Conservation (phyloP, 2,797 vertebrate species). For the Lepilemur septentrionalis region DNA sequence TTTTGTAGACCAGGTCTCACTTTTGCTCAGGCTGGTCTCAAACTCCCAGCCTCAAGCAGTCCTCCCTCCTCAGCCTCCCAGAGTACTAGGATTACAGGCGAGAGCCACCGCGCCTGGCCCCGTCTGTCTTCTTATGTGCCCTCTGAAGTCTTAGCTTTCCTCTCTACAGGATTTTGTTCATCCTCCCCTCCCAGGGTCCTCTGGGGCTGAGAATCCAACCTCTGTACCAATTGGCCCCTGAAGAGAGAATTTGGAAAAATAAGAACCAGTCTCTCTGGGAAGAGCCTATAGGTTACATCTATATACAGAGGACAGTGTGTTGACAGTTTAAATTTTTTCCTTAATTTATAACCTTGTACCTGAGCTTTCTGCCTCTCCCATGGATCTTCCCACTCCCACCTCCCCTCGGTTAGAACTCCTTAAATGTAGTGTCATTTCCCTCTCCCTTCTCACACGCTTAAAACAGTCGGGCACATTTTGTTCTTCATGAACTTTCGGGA, state of each 20-base stretch:
- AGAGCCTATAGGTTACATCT: not conserved
- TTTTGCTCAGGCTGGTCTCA: not conserved
- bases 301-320: not conserved
- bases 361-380: not conserved
- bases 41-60: not conserved
- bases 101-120: not conserved
- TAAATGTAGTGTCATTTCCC: not conserved
- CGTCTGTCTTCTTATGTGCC: not conserved
- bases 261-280: not conserved
- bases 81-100: not conserved
- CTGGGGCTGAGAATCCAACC: not conserved
- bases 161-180: not conserved
- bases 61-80: not conserved
- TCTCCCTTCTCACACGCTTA: not conserved
- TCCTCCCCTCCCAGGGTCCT: not conserved
- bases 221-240: not conserved
- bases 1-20: not conserved
- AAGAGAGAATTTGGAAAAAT: not conserved
- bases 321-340: not conserved
- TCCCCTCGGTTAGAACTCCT: not conserved
- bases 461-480: slow-evolving; percentile 48
- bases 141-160: not conserved
- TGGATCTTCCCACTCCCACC: not conserved
- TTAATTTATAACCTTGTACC: slow-evolving; percentile 1
- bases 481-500: slow-evolving; percentile 20